Base-by-base conservation (phyloP, 2,113 vertebrate genomes). In the Tetraodon nigroviridis region DNA sequence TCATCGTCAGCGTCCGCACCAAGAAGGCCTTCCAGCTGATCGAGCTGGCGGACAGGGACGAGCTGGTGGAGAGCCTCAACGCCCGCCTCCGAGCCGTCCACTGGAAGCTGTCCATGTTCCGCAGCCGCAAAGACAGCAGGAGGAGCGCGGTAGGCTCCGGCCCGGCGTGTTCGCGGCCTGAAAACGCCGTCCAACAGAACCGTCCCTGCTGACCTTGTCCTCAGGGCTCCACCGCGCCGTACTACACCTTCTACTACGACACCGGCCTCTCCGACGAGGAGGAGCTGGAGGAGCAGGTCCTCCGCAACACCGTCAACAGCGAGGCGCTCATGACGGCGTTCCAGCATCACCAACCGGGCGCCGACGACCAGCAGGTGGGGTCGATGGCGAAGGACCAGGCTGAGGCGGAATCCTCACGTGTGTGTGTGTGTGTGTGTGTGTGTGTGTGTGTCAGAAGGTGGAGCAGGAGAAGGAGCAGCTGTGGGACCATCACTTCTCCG, bases 11-110 rank as follows among this genome's bases (percentile, higher is more conserved):
- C 37, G 64, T 99, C 55, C 86, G 93, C 48, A 93, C 92, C 21
- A 94, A 94, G 81, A 93, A 84, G 42, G 97, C 95, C 10, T 99
- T 99, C 86, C 97, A 99, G 90, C 92, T 99, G 73, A 98, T 98
- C 19, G 94, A 97, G 70, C 89, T 99, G 69, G 85, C 82, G 73
- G 90, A 92, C 53, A 74, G 95, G 11, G 93, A 97, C 2, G 75
- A 67, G 72, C 81, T 98, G 84, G 92, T 96, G 70, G 92, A 94
- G 58, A 87, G 73, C 21, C 82, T 98, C 49, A 91, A 89, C 18
- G 46, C 58, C 55, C 82, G 92, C 20, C 89, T 95, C 15, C 73
- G 90, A 49, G 73, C 81, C n/a, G 82, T 93, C 61, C 88, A 88
- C 66, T 85, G 85, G 86, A 90, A 74, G 49, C 70, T 62, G 32